A percentile compares a stretch with the other conserved stretches of the same genome.
Conservation (phyloP, 2,113 vertebrate genomes). For the Myotis yumanensis region DNA sequence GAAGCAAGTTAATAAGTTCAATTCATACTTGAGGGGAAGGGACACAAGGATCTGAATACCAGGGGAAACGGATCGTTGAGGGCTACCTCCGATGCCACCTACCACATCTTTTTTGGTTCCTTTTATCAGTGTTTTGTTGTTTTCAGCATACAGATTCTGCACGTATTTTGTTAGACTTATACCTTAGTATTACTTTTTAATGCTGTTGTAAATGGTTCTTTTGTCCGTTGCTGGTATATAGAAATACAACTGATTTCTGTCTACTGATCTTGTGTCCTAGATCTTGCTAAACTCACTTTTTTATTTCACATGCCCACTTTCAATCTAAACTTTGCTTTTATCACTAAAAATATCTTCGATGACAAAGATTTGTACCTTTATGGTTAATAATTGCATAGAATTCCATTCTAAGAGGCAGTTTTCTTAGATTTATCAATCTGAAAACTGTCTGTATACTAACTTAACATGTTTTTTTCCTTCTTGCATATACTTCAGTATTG, state of each 20-base stretch:
- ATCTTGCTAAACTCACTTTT: not conserved
- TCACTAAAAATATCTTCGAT: not conserved
- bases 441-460: not conserved
- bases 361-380: not conserved
- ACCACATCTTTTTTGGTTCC: not conserved
- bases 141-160: not conserved
- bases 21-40: not conserved
- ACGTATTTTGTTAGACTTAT: not conserved
- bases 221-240: not conserved
- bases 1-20: not conserved
- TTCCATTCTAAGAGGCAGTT: not conserved
- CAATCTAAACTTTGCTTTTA: slow-evolving; percentile 34
- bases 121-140: slow-evolving; percentile 5
- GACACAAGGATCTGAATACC: not conserved
- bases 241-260: not conserved
- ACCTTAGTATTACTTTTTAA: not conserved
- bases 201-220: not conserved
- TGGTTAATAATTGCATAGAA: not conserved
- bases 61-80: not conserved
- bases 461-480: not conserved
- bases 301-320: not conserved
- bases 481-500: not conserved
- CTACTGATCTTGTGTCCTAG: not conserved
- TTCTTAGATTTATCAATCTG: not conserved
- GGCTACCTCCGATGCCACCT: not conserved